These are phyloP conservation scores for Aphrocallistes beatrix DNA, from an alignment of 37 sponge, comb jelly and placozoan genomes.

Conservation along the genomic window DNA sequence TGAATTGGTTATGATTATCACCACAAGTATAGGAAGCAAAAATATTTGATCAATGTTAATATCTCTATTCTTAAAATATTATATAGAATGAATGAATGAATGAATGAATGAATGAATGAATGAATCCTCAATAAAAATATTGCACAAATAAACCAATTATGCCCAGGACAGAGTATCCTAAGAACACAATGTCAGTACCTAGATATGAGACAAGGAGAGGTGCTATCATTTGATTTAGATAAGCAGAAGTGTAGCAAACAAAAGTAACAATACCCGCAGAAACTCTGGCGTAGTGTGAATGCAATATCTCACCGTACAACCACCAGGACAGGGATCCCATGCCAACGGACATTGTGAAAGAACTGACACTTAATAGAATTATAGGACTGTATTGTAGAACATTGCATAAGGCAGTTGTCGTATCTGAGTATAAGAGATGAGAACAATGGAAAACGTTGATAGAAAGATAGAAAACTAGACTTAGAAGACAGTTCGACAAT, in stretches of 20 bases:
- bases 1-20: too few species aligned
- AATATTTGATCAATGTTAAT: too few species aligned
- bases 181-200: background rate
- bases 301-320: constrained; percentile 6
- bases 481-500: background rate
- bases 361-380: background rate
- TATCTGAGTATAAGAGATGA: background rate
- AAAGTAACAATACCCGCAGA: background rate
- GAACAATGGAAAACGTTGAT: constrained; percentile 6
- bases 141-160: background rate
- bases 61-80: too few species aligned
- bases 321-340: background rate
- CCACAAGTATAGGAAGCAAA: too few species aligned
- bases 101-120: too few species aligned
- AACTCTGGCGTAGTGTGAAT: background rate
- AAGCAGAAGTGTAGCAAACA: background rate
- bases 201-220: background rate
- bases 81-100: too few species aligned
- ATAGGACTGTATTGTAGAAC: background rate
- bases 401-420: background rate
- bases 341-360: background rate
- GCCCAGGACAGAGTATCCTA: background rate
- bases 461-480: background rate
- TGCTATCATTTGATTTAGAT: background rate
- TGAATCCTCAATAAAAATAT: background rate